Evolutionary conservation across 2,113 vertebrate species (phyloP).

Genomic region (Catharus minimus): DNA sequence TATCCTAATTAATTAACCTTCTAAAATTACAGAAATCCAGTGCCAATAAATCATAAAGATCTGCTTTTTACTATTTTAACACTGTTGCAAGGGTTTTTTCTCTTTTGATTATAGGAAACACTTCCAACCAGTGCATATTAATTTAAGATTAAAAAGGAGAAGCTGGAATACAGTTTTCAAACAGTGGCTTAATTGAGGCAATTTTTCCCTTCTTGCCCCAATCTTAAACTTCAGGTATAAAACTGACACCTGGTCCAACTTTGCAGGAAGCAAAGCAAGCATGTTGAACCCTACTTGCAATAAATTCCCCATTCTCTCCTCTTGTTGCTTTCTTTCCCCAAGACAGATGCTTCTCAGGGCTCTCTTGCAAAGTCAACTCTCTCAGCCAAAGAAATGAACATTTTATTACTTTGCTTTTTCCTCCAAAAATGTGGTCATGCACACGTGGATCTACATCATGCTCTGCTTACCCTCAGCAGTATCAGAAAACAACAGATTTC

Average conservation of each 20-base stretch:
- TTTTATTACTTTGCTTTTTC: not conserved
- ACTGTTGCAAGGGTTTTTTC: not conserved
- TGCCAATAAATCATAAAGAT: not conserved
- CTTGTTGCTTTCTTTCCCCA: not conserved
- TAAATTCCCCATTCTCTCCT: not conserved
- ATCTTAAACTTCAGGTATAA: not conserved
- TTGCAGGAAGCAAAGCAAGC: not conserved
- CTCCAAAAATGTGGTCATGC: not conserved
- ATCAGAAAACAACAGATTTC: not conserved
- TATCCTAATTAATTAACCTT: not conserved
- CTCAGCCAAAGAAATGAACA: not conserved
- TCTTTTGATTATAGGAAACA: not conserved
- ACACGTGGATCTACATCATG: not conserved
- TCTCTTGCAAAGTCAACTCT: not conserved
- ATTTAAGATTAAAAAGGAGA: not conserved
- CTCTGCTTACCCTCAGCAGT: not conserved
- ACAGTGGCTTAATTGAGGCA: not conserved
- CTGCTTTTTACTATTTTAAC: not conserved
- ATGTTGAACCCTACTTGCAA: not conserved
- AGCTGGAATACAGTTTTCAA: not conserved
- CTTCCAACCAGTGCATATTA: not conserved
- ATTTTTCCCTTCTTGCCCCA: not conserved
- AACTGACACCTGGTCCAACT: not conserved
- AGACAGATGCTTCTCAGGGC: constrained; percentile 6
- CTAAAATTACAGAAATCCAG: not conserved